Conservation (phyloP, 2,888 invertebrate genomes). For the Salticus scenicus region DNA sequence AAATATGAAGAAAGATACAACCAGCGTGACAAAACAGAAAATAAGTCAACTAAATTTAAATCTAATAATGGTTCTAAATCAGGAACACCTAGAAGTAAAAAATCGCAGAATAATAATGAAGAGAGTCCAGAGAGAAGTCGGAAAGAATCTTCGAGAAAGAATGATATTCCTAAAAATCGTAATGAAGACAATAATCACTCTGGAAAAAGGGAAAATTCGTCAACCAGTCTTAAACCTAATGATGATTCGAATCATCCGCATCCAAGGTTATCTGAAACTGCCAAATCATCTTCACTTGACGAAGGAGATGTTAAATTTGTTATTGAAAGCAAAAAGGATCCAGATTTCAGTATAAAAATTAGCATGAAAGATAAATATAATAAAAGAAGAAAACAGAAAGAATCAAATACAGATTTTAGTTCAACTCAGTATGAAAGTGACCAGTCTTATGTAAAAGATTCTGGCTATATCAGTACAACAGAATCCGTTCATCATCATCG, state of each 20-base stretch:
- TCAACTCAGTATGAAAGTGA: slow-evolving; percentile 52
- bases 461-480: slow-evolving; percentile 58
- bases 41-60: neutral
- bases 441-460: slow-evolving; percentile 42
- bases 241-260: neutral
- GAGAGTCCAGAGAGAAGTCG: neutral
- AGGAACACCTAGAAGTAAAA: too few relatives aligned
- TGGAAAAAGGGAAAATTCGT: neutral
- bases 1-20: neutral
- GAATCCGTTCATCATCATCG: slow-evolving; percentile 53
- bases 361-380: slow-evolving; percentile 40
- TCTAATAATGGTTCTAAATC: neutral
- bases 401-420: slow-evolving; percentile 27
- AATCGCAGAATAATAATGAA: neutral
- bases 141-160: neutral
- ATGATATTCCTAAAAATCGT: neutral
- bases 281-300: slow-evolving; percentile 57
- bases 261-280: slow-evolving; percentile 32
- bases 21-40: neutral
- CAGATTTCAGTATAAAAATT: slow-evolving; percentile 58
- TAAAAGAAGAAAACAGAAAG: slow-evolving; percentile 20
- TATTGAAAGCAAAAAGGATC: slow-evolving; percentile 54
- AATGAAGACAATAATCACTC: neutral
- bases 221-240: neutral
- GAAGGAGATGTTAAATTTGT: slow-evolving; percentile 57